Evolutionary conservation across 2,797 vertebrate genomes (phyloP).

Genomic region (Tinamus major): DNA sequence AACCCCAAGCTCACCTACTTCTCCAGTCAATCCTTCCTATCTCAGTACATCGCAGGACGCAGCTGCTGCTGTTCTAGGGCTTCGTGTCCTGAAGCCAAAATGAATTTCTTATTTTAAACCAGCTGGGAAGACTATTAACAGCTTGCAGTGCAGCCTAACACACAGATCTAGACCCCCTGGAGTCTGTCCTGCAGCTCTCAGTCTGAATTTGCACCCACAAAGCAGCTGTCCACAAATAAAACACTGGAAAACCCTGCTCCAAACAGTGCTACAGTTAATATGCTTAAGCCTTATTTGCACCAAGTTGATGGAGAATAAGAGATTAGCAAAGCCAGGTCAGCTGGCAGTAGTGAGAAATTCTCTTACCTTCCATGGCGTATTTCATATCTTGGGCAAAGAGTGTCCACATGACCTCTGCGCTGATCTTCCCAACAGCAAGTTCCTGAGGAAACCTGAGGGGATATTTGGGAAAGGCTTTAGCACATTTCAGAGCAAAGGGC

Average conservation of each 20-base stretch:
- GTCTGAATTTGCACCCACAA: background rate
- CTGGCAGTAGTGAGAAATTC: background rate
- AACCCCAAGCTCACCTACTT: background rate
- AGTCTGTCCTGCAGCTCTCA: background rate
- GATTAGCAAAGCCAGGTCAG: background rate
- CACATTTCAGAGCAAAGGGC: background rate
- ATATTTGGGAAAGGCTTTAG: slow-evolving; percentile 29
- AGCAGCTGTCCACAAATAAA: background rate
- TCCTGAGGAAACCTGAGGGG: slow-evolving; percentile 93
- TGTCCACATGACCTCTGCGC: slow-evolving; percentile 98
- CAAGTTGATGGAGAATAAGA: background rate
- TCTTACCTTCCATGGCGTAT: slow-evolving; percentile 96
- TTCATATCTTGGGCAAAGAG: slow-evolving; percentile 99
- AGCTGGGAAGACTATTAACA: background rate
- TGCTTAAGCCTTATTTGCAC: background rate
- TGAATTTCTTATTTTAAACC: background rate
- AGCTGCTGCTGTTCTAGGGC: background rate
- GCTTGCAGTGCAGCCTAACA: background rate
- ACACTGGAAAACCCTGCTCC: background rate
- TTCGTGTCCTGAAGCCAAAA: accelerated
- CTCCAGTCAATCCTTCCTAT: background rate
- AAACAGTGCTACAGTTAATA: background rate
- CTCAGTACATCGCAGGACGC: background rate
- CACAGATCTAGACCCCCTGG: background rate
- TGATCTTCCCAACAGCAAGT: slow-evolving; percentile 96